Percentiles rank a stretch among this genome's conserved stretches.
These are phyloP conservation scores for Centropristis striata DNA, from an alignment of 2,113 vertebrate genomes.

Conservation along the genomic window DNA sequence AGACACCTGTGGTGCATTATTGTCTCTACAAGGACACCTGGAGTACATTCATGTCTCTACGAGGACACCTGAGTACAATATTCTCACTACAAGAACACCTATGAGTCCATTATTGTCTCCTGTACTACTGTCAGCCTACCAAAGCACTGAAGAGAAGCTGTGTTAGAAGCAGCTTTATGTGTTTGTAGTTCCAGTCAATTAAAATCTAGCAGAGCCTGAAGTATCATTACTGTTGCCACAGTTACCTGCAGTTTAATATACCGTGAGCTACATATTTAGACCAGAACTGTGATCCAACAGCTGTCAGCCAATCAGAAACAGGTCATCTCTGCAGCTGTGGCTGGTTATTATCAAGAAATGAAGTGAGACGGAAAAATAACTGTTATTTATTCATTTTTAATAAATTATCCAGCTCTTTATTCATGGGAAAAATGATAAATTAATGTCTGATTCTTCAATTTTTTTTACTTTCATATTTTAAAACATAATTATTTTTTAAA, in stretches of 20 bases:
- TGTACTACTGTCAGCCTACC: too few species aligned
- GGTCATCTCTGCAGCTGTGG: background rate
- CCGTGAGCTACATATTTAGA: slow-evolving; percentile 12
- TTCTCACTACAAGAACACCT: too few species aligned
- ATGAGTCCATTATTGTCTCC: background rate
- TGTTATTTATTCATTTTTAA: background rate
- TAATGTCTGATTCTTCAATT: too few species aligned
- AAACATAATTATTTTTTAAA: too few species aligned
- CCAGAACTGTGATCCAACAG: background rate
- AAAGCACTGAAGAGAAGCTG: background rate
- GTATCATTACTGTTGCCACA: slow-evolving; percentile 24
- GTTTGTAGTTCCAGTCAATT: too few species aligned
- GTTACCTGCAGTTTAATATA: slow-evolving; percentile 41
- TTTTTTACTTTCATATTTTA: too few species aligned
- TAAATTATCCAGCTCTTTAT: background rate
- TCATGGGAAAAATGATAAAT: too few species aligned
- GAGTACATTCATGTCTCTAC: background rate
- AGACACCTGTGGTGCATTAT: background rate
- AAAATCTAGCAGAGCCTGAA: background rate
- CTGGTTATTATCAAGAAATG: background rate
- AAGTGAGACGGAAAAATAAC: background rate
- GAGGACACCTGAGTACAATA: background rate
- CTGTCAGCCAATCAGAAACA: slow-evolving; percentile 24
- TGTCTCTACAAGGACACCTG: background rate
- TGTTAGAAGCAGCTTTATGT: background rate